Evolutionary conservation across 2,113 vertebrate genomes (phyloP).

Genomic region (Nicator chloris): DNA sequence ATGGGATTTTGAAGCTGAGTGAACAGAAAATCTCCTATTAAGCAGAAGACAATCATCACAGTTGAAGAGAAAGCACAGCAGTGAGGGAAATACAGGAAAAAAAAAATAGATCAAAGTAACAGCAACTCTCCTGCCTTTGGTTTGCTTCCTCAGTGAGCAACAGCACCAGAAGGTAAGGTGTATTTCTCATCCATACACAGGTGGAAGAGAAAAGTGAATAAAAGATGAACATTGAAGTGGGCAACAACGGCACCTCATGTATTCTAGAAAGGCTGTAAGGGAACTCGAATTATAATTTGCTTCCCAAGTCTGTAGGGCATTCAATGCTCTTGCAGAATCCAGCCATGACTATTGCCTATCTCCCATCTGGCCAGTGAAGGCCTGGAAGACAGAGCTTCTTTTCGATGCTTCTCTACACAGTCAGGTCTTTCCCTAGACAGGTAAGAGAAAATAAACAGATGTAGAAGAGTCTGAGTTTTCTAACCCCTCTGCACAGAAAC

Average conservation of each 20-base stretch:
- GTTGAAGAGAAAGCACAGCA: not conserved
- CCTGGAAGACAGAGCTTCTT: not conserved
- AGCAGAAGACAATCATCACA: not conserved
- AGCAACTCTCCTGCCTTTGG: not conserved
- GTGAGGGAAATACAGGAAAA: not conserved
- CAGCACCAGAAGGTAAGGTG: not conserved
- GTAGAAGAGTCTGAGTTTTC: not conserved
- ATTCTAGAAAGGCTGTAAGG: not conserved
- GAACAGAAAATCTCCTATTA: not conserved
- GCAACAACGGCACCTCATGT: not conserved
- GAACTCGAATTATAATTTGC: not conserved
- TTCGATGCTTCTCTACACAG: not conserved
- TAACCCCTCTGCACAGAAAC: not conserved
- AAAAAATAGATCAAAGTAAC: not conserved
- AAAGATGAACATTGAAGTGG: not conserved
- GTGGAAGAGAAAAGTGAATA: not conserved
- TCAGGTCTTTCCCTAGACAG: not conserved
- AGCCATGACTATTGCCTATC: not conserved
- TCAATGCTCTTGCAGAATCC: not conserved
- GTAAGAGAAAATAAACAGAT: not conserved
- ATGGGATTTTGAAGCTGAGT: not conserved
- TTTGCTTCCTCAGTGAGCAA: not conserved
- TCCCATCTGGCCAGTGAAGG: not conserved
- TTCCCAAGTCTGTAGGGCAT: not conserved
- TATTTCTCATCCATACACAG: not conserved